Conservation (phyloP, 2,113 vertebrate genomes). For the Callipepla californica region DNA sequence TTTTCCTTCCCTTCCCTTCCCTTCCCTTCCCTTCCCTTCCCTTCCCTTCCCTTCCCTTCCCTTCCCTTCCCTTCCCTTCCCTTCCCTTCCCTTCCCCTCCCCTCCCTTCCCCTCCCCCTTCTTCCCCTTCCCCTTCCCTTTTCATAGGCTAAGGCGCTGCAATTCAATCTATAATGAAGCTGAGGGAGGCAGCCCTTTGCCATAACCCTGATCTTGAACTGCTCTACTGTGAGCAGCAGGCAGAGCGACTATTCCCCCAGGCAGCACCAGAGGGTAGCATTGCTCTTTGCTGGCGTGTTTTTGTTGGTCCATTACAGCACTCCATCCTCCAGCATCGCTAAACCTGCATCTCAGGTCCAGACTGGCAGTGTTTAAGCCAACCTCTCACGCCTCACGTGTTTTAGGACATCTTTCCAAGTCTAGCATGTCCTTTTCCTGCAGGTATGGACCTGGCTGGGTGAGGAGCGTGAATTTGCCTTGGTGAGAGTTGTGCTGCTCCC, state of each 20-base stretch:
- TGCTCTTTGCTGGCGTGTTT: not conserved
- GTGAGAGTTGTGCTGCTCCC: not conserved
- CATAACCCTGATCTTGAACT: accelerated
- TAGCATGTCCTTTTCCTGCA: accelerated
- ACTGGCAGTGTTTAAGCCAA: too few relatives aligned
- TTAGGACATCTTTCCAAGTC: not conserved
- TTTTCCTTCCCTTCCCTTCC: too few relatives aligned
- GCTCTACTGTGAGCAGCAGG: not conserved
- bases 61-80: too few relatives aligned
- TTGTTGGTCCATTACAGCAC: accelerated
- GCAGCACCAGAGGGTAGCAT: not conserved
- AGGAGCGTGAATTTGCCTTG: not conserved
- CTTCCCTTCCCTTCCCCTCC: too few relatives aligned
- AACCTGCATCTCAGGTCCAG: not conserved
- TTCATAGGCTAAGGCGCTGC: accelerated
- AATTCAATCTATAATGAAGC: accelerated
- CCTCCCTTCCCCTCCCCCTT: too few relatives aligned
- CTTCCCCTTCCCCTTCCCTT: too few relatives aligned
- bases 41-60: too few relatives aligned
- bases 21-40: too few relatives aligned
- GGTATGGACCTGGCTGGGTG: not conserved
- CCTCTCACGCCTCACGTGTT: too few relatives aligned
- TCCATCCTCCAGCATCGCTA: accelerated
- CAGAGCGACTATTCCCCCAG: not conserved
- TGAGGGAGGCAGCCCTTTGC: accelerated